Conservation (phyloP, 1,140 invertebrate species). For the Pollicipes pollicipes region DNA sequence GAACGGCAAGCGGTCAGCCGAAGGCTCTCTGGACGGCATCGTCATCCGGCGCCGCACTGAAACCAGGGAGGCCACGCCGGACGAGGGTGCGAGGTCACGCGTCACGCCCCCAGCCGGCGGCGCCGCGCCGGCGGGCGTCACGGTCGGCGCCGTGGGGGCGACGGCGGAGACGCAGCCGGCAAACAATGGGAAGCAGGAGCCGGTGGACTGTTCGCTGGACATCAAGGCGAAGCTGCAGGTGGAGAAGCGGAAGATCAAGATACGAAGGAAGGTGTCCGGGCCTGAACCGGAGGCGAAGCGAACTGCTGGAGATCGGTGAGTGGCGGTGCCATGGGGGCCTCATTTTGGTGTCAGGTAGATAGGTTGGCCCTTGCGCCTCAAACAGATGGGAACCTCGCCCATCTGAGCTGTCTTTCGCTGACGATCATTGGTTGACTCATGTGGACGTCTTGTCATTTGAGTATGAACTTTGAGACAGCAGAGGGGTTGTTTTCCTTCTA, state of each 20-base stretch:
- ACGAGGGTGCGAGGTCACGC: neutral
- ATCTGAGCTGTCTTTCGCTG: no score
- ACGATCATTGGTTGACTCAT: no score
- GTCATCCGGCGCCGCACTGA: neutral
- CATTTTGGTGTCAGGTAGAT: no score
- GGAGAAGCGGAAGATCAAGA: constrained; percentile 1
- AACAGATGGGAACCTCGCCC: no score
- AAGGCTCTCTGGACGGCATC: neutral
- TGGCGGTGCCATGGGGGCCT: no score
- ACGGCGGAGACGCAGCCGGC: neutral
- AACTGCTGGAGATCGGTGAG: neutral
- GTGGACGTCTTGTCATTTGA: no score
- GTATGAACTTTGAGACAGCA: no score
- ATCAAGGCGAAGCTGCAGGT: neutral
- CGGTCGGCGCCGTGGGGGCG: no score
- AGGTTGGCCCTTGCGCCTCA: no score
- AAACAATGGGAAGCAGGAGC: neutral
- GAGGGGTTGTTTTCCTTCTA: no score
- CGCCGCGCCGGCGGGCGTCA: neutral
- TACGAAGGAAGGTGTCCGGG: neutral
- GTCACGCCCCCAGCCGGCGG: no score
- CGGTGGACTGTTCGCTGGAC: neutral
- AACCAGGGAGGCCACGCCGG: neutral
- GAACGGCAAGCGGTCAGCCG: neutral
- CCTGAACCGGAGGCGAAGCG: neutral